These are phyloP conservation scores for Antechinus flavipes DNA, from an alignment of 2,113 vertebrate species.

Conservation along the genomic window DNA sequence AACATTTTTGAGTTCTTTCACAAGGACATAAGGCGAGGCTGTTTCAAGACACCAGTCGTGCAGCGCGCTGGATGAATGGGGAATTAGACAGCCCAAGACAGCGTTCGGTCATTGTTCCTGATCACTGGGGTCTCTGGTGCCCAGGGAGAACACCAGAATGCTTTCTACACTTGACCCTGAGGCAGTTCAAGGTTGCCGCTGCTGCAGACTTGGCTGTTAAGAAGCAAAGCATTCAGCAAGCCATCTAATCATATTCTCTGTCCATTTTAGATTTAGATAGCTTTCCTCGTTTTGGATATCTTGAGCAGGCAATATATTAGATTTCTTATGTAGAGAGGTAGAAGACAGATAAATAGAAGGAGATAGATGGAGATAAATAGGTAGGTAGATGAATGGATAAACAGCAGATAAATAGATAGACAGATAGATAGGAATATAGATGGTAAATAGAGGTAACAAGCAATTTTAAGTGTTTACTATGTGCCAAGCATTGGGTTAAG, in stretches of 20 bases:
- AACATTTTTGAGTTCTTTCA: slow-evolving; percentile 65
- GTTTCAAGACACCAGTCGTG: slow-evolving; percentile 64
- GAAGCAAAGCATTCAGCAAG: slow-evolving; percentile 22
- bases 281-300: slow-evolving; percentile 34
- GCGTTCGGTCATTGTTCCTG: slow-evolving; percentile 61
- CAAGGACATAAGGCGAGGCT: slow-evolving; percentile 29
- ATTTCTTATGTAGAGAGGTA: background rate
- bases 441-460: background rate
- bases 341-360: no score
- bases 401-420: background rate
- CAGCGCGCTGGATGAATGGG: slow-evolving; percentile 48
- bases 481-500: background rate
- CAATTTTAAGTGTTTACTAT: background rate
- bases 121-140: slow-evolving; percentile 61
- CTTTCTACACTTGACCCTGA: slow-evolving; percentile 74
- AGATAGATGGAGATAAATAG: background rate
- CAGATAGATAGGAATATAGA: background rate
- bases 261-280: slow-evolving; percentile 39
- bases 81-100: slow-evolving; percentile 60
- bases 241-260: slow-evolving; percentile 18
- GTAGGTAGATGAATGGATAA: no score
- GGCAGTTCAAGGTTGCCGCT: slow-evolving; percentile 73
- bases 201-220: slow-evolving; percentile 60
- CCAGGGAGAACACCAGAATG: slow-evolving; percentile 67
- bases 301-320: background rate